Conservation (phyloP, 2,888 invertebrate species). For the Trichacis sp. region DNA sequence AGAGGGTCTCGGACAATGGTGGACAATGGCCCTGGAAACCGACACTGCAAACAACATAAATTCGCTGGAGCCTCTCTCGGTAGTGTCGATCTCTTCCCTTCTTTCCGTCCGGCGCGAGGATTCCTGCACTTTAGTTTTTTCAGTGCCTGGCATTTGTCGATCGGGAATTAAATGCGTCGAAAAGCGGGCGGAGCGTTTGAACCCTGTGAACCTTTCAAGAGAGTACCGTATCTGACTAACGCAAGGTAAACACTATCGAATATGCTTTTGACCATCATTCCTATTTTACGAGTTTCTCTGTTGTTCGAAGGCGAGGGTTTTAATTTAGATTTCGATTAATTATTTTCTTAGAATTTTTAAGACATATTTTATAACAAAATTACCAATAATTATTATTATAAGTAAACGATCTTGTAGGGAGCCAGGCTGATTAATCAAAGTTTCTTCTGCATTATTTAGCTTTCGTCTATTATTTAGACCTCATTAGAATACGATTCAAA, state of each 20-base stretch:
- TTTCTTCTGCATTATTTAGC: too few relatives aligned
- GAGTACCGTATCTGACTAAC: constrained; percentile 11
- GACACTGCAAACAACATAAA: constrained; percentile 68
- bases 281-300: too few relatives aligned
- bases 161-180: constrained; percentile 41
- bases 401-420: too few relatives aligned
- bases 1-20: constrained; percentile 64
- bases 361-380: too few relatives aligned
- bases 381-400: too few relatives aligned
- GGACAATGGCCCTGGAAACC: constrained; percentile 66
- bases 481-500: too few relatives aligned
- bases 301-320: too few relatives aligned
- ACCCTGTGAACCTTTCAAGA: constrained; percentile 24
- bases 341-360: too few relatives aligned
- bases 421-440: too few relatives aligned
- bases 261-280: constrained; percentile 9
- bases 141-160: constrained; percentile 26
- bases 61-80: constrained; percentile 52
- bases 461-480: too few relatives aligned
- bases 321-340: too few relatives aligned
- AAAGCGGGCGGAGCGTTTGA: constrained; percentile 42
- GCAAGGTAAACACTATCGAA: constrained; percentile 27
- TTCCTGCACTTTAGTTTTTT: constrained; percentile 10
- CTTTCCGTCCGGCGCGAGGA: constrained; percentile 4
- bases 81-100: constrained; percentile 24